Evolutionary conservation across 2,113 vertebrate species (phyloP), one percentile per base, ranked within the genome.

Genomic region (Acrocephalus kingi): DNA sequence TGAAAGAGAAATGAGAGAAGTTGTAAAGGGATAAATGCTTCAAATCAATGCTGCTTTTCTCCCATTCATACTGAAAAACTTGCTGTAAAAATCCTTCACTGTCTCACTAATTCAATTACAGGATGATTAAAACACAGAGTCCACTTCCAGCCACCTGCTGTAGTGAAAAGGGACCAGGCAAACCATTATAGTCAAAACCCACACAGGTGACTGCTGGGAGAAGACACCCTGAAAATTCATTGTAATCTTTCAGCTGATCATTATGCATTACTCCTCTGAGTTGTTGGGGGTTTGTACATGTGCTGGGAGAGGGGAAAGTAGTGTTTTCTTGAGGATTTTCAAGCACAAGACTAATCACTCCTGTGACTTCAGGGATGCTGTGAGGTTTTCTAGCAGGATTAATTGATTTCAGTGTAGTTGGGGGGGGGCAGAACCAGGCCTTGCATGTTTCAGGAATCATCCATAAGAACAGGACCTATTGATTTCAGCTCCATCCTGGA

Each of bases 401-500:
- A 48, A 86, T 3, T 0, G 0, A 87, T 75, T n/a, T 61, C 54
- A 49, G 28, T 15, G 20, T 84, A 76, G 66, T 25, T 24, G 21
- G 16, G 9, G 16, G 16, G 16, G 25, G 12, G 33, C 7, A 69
- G 49, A 87, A 46, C 46, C 41, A 64, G 30, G 22, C 21, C n/a
- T 11, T 11, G 1, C 3, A 17, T 28, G 10, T 28, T 81, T 82
- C 37, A 48, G 30, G 0, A 21, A 64, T 23, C 62, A 73, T 51
- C 33, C 35, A 7, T 5, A 63, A 52, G 35, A 11, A 55, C 18
- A 24, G 33, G n/a, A 27, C 39, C 56, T 76, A 59, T 0, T 37
- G 51, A 93, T 77, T 96, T 90, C 59, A 88, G 43, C 37, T 86
- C 71, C 64, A 88, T 74, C 82, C 76, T 67, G 63, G 51, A 91